Percentiles rank a stretch among this genome's conserved stretches.
Evolutionary conservation across 2,797 vertebrate genomes (phyloP).

Genomic region (Mormyrops boulengeri): DNA sequence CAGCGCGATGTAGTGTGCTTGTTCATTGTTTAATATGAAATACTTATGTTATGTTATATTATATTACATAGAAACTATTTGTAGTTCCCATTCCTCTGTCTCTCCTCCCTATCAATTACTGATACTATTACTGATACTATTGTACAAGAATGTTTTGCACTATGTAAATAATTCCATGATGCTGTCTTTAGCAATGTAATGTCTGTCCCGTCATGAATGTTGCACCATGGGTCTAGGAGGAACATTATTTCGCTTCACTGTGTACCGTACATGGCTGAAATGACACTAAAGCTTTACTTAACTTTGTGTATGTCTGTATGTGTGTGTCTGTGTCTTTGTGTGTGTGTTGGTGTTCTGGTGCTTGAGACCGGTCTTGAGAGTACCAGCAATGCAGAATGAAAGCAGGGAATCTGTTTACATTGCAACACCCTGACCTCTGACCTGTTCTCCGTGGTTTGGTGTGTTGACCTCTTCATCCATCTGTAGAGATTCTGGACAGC

Average conservation of each 20-base stretch:
- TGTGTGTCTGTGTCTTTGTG: background rate
- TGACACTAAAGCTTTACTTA: background rate
- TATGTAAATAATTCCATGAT: background rate
- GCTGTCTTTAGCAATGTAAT: background rate
- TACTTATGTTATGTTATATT: background rate
- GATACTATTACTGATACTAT: background rate
- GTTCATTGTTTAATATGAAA: background rate
- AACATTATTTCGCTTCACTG: background rate
- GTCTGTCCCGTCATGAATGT: background rate
- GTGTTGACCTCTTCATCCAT: background rate
- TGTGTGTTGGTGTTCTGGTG: background rate
- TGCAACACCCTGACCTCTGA: slow-evolving; percentile 9
- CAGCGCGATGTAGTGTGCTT: background rate
- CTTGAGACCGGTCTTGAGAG: background rate
- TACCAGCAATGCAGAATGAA: background rate
- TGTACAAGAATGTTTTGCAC: background rate
- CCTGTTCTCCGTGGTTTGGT: background rate
- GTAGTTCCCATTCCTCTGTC: background rate
- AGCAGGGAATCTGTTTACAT: background rate
- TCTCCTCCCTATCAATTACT: background rate
- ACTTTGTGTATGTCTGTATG: background rate
- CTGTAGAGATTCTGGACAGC: background rate
- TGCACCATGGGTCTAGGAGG: background rate
- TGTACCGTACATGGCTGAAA: background rate
- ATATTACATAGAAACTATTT: background rate